Evolutionary conservation across 2,888 invertebrate genomes (phyloP).

Genomic region (Pristionchus fissidentatus): DNA sequence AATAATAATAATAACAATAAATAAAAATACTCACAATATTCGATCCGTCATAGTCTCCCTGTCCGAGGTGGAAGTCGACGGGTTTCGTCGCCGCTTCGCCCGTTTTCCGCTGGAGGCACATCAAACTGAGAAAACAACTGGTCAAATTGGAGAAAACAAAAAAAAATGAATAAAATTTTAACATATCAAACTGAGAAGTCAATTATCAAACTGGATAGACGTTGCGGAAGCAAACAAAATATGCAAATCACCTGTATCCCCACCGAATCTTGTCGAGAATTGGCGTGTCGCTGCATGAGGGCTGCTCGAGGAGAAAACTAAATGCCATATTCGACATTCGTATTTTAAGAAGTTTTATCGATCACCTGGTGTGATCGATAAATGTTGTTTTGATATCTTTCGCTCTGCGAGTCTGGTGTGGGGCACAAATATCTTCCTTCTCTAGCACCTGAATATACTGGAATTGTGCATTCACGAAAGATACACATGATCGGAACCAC

Average conservation of each 20-base stretch:
- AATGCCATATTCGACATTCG: background rate
- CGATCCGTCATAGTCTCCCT: slow-evolving; percentile 12
- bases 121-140: background rate
- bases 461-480: too few species aligned
- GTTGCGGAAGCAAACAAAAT: background rate
- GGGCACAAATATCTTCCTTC: too few species aligned
- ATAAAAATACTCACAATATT: background rate
- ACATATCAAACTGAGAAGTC: too few species aligned
- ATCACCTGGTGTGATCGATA: slow-evolving; percentile 4
- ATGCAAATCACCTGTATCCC: background rate
- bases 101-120: background rate
- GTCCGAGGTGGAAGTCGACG: background rate
- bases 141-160: too few species aligned
- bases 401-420: too few species aligned
- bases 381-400: background rate
- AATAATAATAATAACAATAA: too few species aligned
- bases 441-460: too few species aligned
- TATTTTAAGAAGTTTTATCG: background rate
- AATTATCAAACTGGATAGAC: background rate
- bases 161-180: too few species aligned
- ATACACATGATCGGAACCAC: too few species aligned
- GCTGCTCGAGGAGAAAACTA: slow-evolving; percentile 2
- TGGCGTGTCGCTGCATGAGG: slow-evolving; percentile 7
- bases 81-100: slow-evolving; percentile 24
- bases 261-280: background rate